Percentiles rank a stretch among this genome's conserved stretches.
Evolutionary conservation across 2,113 vertebrate species (phyloP).

Genomic region (Xiphophorus hellerii): DNA sequence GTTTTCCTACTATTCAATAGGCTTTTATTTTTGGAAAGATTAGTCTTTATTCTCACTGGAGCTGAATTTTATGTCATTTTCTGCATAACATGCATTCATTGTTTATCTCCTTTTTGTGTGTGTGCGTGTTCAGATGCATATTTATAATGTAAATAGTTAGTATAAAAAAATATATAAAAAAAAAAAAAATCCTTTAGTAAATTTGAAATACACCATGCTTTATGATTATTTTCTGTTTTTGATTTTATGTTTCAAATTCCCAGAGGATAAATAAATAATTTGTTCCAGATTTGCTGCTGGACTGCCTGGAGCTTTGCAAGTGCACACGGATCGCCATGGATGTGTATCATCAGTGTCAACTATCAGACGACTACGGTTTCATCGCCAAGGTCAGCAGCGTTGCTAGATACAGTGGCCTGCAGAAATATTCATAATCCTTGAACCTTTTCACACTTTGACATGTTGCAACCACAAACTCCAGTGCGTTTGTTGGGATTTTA

Average conservation of each 20-base stretch:
- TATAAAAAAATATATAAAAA: background rate
- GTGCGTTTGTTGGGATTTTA: background rate
- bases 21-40: background rate
- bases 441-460: background rate
- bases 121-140: background rate
- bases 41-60: no score
- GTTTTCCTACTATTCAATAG: background rate
- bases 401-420: background rate
- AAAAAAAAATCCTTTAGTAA: background rate
- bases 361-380: conserved; percentile 88
- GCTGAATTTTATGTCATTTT: background rate
- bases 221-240: background rate
- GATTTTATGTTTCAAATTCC: background rate
- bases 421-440: background rate
- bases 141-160: background rate
- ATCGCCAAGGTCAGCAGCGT: conserved; percentile 82
- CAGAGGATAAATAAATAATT: background rate
- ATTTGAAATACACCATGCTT: background rate
- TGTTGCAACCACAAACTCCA: no score
- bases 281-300: conserved; percentile 87
- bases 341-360: conserved; percentile 92
- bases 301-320: conserved; percentile 92
- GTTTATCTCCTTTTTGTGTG: background rate
- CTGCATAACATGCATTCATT: no score
- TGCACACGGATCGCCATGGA: conserved; percentile 88